A percentile compares a stretch with the other conserved stretches of the same genome.
Evolutionary conservation across 2,797 vertebrate species (phyloP).

Genomic region (Peromyscus nudipes): DNA sequence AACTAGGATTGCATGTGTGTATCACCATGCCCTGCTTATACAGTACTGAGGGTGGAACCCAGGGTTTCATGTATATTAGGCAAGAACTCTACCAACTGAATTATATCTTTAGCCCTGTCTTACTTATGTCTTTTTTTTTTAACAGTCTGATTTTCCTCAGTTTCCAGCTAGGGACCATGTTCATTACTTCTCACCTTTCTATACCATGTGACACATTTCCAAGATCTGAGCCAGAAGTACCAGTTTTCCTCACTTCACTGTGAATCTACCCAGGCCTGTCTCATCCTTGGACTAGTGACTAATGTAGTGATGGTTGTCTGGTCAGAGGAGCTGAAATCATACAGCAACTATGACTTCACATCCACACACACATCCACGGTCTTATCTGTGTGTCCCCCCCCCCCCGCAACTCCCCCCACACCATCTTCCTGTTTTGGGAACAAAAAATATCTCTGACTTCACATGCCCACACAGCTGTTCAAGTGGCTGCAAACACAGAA

Average conservation of each 20-base stretch:
- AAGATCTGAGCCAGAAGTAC: not conserved
- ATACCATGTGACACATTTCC: not conserved
- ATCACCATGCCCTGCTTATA: not conserved
- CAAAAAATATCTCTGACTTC: conserved; percentile 88
- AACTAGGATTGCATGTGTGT: too few species aligned
- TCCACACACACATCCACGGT: conserved; percentile 61
- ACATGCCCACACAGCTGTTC: conserved; percentile 87
- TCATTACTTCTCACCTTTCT: not conserved
- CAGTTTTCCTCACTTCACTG: conserved; percentile 11
- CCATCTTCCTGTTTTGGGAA: conserved; percentile 85
- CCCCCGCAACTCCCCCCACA: not conserved
- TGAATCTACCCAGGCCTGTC: conserved; percentile 70
- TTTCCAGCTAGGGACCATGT: not conserved
- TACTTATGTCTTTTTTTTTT: not conserved
- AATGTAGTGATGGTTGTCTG: conserved; percentile 80
- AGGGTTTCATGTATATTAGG: not conserved
- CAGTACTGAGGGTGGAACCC: not conserved
- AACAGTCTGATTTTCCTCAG: not conserved
- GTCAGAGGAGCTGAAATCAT: conserved; percentile 88
- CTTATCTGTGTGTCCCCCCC: conserved; percentile 60
- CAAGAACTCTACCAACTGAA: not conserved
- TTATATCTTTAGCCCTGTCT: not conserved
- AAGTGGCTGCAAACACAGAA: conserved; percentile 85
- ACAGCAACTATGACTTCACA: conserved; percentile 81
- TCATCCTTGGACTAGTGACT: conserved; percentile 83